Evolutionary conservation across 2,113 vertebrate genomes (phyloP).

Genomic region (Sterna hirundo): DNA sequence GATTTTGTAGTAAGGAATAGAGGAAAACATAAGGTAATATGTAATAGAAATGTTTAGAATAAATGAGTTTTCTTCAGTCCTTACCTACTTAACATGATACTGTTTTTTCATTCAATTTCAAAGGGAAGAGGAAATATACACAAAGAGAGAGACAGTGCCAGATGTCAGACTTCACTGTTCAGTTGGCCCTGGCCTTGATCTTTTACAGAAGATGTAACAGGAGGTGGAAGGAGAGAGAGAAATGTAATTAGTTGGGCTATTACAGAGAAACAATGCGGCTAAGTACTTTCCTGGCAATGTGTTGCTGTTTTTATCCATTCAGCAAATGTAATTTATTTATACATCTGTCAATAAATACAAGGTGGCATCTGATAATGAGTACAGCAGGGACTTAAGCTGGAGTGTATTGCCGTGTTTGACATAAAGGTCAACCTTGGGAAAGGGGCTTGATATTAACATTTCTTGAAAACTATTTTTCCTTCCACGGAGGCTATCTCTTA

Average conservation of each 20-base stretch:
- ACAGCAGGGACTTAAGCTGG: slow-evolving; percentile 47
- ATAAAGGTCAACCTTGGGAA: slow-evolving; percentile 53
- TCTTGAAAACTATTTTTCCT: slow-evolving; percentile 58
- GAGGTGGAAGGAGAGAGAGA: slow-evolving; percentile 46
- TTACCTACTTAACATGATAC: not conserved
- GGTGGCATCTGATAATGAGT: slow-evolving; percentile 51
- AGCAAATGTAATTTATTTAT: slow-evolving; percentile 69
- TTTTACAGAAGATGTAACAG: slow-evolving; percentile 45
- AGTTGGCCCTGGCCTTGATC: not conserved
- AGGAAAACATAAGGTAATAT: not conserved
- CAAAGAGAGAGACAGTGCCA: not conserved
- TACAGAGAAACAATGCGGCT: slow-evolving; percentile 45
- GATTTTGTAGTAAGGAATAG: not conserved
- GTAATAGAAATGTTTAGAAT: not conserved
- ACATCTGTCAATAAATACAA: slow-evolving; percentile 64
- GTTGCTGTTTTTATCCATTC: slow-evolving; percentile 50
- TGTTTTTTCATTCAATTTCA: slow-evolving; percentile 5
- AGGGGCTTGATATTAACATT: slow-evolving; percentile 65
- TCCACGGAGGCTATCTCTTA: slow-evolving; percentile 65
- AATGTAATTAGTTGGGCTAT: slow-evolving; percentile 52
- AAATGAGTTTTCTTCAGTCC: not conserved
- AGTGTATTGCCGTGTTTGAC: slow-evolving; percentile 50
- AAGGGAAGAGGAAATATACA: not conserved
- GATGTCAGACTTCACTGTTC: not conserved
- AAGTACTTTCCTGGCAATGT: slow-evolving; percentile 52